Evolutionary conservation across 2,113 vertebrate genomes (phyloP), one percentile per base, ranked within the genome.

Genomic region (mouse (Mus musculus)): DNA sequence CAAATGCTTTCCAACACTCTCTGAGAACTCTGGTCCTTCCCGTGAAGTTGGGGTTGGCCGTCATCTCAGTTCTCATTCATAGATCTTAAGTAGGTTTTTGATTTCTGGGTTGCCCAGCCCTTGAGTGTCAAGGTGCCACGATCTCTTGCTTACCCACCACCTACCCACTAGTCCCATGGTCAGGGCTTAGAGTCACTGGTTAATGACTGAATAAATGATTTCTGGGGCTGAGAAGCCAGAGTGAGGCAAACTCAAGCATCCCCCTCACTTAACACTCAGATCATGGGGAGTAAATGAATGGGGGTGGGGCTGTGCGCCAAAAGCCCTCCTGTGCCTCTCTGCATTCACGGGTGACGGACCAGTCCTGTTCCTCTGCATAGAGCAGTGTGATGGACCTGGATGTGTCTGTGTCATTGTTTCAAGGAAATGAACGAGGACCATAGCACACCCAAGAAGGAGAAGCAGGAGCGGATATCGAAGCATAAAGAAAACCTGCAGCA

Each of bases 401-500:
- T 89, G 49, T 78, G 42, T 77, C 26, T 24, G 46, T 80, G 67
- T 90, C n/a, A 0, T 20, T n/a, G 46, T 24, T 46, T 52, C 22
- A 97, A 99, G 99, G 99, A 99, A 97, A 99, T 99, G 99, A 99
- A 99, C 2, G 99, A 99, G 98, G 99, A 99, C 98, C 99, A 99
- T 97, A 99, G 99, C 99, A 99, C 99, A 61, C 99, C 99, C 77
- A 99, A 99, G 99, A 99, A 99, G 97, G 99, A 99, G 98, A 99
- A 99, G 98, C 99, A 99, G 98, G 99, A 99, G 97, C 99, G 99
- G 82, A 98, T 99, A 98, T 99, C 99, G 92, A 99, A 99, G 98
- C 99, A 99, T 98, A 99, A 99, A 98, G 99, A 99, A 98, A 99
- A 99, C 98, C 99, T 99, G 99, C 99, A 99, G 98, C 99, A 99